These are phyloP conservation scores for Heteropelma amictum DNA, from an alignment of 2,888 invertebrate genomes.

Conservation along the genomic window DNA sequence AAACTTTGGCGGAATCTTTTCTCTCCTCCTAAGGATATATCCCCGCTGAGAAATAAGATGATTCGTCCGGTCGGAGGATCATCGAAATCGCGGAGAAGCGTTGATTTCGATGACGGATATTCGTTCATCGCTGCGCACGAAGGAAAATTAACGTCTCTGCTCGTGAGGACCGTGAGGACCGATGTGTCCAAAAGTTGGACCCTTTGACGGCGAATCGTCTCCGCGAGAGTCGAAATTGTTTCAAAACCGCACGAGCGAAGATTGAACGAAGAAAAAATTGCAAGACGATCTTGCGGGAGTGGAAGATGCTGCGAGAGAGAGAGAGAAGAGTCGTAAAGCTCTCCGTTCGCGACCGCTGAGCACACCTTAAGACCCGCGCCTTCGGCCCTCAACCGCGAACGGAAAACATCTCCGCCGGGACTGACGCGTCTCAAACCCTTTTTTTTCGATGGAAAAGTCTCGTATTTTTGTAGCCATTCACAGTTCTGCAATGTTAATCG, in stretches of 20 bases:
- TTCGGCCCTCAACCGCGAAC: conserved; percentile 73
- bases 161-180: too few species aligned
- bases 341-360: conserved; percentile 72
- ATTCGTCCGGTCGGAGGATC: too few species aligned
- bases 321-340: conserved; percentile 71
- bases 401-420: conserved; percentile 68
- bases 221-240: conserved; percentile 70
- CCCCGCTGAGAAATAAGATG: too few species aligned
- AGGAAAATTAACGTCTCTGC: too few species aligned
- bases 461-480: too few species aligned
- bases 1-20: too few species aligned
- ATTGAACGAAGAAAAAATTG: conserved; percentile 21
- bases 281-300: neutral
- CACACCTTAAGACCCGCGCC: conserved; percentile 8
- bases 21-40: too few species aligned
- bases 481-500: too few species aligned
- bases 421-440: conserved; percentile 54
- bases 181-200: conserved; percentile 37
- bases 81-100: too few species aligned
- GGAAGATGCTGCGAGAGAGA: conserved; percentile 7
- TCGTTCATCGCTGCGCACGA: too few species aligned
- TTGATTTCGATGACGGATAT: too few species aligned
- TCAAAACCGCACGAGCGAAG: conserved; percentile 70
- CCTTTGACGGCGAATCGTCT: conserved; percentile 61
- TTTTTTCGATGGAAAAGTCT: too few species aligned